Conservation (phyloP, 2,797 vertebrate species). For the Phoeniculus purpureus region DNA sequence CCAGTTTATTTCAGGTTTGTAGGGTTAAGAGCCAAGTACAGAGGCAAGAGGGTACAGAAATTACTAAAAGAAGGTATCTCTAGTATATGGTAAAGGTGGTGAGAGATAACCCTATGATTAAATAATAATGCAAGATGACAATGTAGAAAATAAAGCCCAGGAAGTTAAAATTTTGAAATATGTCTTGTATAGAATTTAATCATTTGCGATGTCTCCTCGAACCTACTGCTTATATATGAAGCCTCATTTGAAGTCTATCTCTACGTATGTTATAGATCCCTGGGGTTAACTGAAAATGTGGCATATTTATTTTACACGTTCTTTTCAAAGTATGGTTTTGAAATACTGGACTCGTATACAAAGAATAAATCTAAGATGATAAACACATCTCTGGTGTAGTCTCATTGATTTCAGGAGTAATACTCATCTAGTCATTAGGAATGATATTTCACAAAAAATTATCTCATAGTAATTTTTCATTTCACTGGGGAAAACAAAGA, state of each 20-base stretch:
- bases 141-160: not conserved
- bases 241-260: not conserved
- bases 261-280: not conserved
- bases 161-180: not conserved
- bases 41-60: not conserved
- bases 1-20: not conserved
- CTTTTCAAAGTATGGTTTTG: not conserved
- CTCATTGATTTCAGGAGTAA: not conserved
- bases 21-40: not conserved
- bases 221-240: not conserved
- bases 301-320: not conserved
- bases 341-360: not conserved
- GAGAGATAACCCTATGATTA: not conserved
- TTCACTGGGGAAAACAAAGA: not conserved
- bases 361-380: not conserved
- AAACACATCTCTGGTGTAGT: not conserved
- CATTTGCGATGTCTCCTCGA: not conserved
- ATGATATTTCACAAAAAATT: slow-evolving; percentile 29
- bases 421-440: not conserved
- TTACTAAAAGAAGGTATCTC: not conserved
- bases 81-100: not conserved
- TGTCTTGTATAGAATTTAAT: not conserved
- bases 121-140: too few relatives aligned
- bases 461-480: not conserved
- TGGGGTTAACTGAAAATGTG: not conserved